phyloP scores from a whole-genome alignment of 2,888 invertebrate species.

The Smittia sp. region DNA sequence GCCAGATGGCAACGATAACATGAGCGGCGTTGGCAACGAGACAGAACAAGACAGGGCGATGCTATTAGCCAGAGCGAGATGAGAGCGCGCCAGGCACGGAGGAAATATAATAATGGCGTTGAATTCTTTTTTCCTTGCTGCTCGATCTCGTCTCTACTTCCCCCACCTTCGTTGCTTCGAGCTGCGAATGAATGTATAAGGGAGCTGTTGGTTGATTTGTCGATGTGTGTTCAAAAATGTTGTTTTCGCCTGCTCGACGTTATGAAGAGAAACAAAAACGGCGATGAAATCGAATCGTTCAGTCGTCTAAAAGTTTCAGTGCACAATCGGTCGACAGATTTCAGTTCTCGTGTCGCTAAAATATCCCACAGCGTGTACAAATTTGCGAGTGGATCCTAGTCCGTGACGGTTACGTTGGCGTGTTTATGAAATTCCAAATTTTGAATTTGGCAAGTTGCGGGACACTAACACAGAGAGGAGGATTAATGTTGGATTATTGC shows the following conservation, averaged over 20 bases:
- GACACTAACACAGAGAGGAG: background rate
- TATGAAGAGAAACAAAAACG: slow-evolving; percentile 10
- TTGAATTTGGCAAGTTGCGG: background rate
- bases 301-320: slow-evolving; percentile 37
- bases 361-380: no score
- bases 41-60: background rate
- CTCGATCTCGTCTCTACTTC: background rate
- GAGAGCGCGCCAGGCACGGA: background rate
- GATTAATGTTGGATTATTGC: background rate
- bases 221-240: background rate
- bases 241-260: background rate
- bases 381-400: no score
- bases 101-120: slow-evolving; percentile 39
- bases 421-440: no score
- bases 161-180: background rate
- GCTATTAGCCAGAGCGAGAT: background rate
- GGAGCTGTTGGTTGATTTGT: background rate
- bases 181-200: background rate
- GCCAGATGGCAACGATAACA: slow-evolving; percentile 30
- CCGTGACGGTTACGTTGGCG: no score
- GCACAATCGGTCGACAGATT: slow-evolving; percentile 18
- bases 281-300: slow-evolving; percentile 31
- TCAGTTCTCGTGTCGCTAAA: background rate
- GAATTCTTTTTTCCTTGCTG: slow-evolving; percentile 27
- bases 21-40: background rate